Evolutionary conservation across 2,113 vertebrate genomes (phyloP), one percentile per base, ranked within the genome.

Genomic region (Epinephelus lanceolatus): DNA sequence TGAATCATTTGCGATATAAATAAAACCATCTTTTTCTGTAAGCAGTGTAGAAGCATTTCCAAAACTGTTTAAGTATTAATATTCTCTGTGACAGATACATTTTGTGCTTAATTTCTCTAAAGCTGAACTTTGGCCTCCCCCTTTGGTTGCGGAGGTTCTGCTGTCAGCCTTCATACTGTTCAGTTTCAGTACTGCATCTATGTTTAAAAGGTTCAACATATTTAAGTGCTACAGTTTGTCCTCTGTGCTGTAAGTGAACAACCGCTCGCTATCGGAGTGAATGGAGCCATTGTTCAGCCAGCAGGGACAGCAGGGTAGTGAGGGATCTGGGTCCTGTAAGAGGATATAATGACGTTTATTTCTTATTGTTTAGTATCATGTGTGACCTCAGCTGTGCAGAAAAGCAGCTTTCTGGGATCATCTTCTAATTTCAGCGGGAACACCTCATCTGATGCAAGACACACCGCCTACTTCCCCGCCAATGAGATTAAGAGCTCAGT

Each of bases 221-320:
- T 82, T 51, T 79, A 85, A 83, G 86, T 86, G 83, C 88, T 81
- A 55, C 52, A 71, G 78, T 62, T 73, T 57, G 51, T 45, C 30
- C n/a, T 6, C 45, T 45, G 45, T 65, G 42, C 42, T 60, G 33
- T 6, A 14, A 51, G 6, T 30, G 52, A 42, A 56, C 10, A 17
- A 47, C n/a, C 21, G 8, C 42, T 37, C 71, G 47, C 70, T 52
- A 47, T 49, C 42, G 27, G 17, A 47, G 33, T 33, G 8, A 63
- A 40, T 15, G 52, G n/a, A 51, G 65, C 25, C 30, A 2, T 83
- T 67, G 40, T 66, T 65, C 47, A 70, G 56, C 40, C 66, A 53
- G 52, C 72, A 57, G 66, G 40, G 72, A 33, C 45, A 37, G 21
- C 13, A 18, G 75, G 25, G 19, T 52, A 63, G 59, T 45, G 78